phyloP scores from a whole-genome alignment of 1,140 invertebrate species.

The Magallana ariakensis region DNA sequence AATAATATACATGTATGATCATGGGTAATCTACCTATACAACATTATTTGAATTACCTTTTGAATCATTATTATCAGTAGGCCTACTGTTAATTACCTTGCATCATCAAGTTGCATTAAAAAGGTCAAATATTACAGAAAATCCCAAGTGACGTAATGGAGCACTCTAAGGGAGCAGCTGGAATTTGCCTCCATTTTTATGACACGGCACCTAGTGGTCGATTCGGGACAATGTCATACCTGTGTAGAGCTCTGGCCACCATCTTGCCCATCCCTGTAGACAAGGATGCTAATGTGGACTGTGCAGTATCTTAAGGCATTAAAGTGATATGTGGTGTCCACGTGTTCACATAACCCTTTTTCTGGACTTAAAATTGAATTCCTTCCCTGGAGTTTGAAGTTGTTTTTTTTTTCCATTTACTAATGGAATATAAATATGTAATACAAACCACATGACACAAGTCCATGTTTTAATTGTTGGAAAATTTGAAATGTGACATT shows the following conservation, averaged over 20 bases:
- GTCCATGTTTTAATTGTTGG: no score
- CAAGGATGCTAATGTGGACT: conserved; percentile 73
- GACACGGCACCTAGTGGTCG: conserved; percentile 98
- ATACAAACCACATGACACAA: no score
- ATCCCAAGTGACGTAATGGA: conserved; percentile 93
- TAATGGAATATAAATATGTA: no score
- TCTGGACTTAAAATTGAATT: background rate
- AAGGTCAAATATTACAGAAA: conserved; percentile 82
- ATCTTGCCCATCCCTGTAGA: conserved; percentile 68
- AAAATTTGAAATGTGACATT: no score
- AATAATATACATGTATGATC: no score
- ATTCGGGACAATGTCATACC: conserved; percentile 98
- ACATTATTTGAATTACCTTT: no score
- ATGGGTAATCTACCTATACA: no score
- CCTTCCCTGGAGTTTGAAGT: background rate
- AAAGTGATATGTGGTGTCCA: conserved; percentile 70
- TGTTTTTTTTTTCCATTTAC: background rate
- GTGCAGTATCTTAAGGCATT: conserved; percentile 76
- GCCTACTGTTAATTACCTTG: no score
- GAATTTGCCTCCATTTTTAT: conserved; percentile 98
- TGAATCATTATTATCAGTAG: no score
- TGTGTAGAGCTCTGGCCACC: conserved; percentile 89
- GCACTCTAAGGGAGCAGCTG: conserved; percentile 94
- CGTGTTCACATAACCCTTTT: background rate
- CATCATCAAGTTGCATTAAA: no score